A percentile compares a stretch with the other conserved stretches of the same genome.
These are phyloP conservation scores for Bugulina stolonifera DNA, from an alignment of 2,888 invertebrate genomes.

Conservation along the genomic window DNA sequence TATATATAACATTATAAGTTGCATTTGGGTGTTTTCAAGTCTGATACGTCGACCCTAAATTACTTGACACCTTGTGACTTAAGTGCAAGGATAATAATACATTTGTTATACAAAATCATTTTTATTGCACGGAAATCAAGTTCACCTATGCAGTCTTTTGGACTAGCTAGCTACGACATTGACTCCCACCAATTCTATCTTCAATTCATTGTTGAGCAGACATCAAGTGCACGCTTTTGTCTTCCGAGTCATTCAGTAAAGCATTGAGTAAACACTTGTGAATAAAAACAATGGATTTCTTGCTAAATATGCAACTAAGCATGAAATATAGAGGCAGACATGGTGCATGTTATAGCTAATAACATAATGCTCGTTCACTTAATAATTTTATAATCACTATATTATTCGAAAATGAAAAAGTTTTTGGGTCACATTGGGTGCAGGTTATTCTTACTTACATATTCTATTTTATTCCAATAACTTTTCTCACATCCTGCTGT, in stretches of 20 bases:
- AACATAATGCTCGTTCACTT: not conserved
- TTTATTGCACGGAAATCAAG: constrained; percentile 20
- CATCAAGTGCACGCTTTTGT: constrained; percentile 4
- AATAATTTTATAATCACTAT: constrained; percentile 16
- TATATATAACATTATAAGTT: no score
- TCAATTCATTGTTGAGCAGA: not conserved
- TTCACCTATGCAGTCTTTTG: not conserved
- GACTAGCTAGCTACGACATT: not conserved
- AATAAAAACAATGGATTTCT: not conserved
- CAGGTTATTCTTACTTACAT: not conserved
- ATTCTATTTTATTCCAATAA: no score
- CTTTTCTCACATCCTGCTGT: no score
- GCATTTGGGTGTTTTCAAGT: no score
- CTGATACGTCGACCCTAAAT: no score
- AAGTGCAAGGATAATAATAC: constrained; percentile 8
- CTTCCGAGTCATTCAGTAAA: not conserved
- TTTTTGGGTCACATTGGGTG: constrained; percentile 16
- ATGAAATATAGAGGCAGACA: constrained; percentile 6
- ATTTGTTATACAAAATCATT: constrained; percentile 22
- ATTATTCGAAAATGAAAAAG: not conserved
- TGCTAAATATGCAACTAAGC: not conserved
- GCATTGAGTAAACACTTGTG: constrained; percentile 5
- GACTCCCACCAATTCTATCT: not conserved
- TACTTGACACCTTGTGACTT: not conserved
- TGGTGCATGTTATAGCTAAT: not conserved